Percentiles rank a stretch among this genome's conserved stretches.
phyloP scores from a whole-genome alignment of 2,797 vertebrate species.

The Acipenser transmontanus region DNA sequence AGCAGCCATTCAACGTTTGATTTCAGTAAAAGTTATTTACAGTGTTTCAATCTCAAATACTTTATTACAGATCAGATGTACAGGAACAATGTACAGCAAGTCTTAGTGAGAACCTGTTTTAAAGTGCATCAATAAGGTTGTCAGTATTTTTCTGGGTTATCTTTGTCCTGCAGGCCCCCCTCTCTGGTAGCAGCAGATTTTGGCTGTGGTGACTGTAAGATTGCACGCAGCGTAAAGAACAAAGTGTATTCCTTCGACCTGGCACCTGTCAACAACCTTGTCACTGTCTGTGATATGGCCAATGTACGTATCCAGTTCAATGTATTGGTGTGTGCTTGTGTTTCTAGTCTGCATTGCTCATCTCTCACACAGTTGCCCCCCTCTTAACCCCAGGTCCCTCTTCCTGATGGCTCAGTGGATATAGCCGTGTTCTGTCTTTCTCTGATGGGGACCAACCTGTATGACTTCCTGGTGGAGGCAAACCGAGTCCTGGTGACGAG shows the following conservation, averaged over 20 bases:
- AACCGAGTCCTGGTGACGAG: slow-evolving; percentile 76
- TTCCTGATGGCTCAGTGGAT: slow-evolving; percentile 66
- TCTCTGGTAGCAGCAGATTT: slow-evolving; percentile 88
- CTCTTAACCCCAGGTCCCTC: slow-evolving; percentile 68
- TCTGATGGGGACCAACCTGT: slow-evolving; percentile 89
- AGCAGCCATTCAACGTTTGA: too few species aligned
- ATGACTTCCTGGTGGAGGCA: slow-evolving; percentile 82
- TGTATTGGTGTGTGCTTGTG: background rate
- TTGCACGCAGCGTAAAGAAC: slow-evolving; percentile 76
- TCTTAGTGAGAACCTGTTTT: too few species aligned
- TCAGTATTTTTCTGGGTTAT: background rate
- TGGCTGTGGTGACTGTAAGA: slow-evolving; percentile 85
- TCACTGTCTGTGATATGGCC: slow-evolving; percentile 88
- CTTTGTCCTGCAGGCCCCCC: slow-evolving; percentile 53
- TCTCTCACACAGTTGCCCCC: background rate
- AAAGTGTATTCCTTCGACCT: slow-evolving; percentile 86
- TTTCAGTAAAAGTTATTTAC: too few species aligned
- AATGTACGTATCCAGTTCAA: slow-evolving; percentile 51
- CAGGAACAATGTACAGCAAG: too few species aligned
- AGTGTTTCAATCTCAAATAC: too few species aligned
- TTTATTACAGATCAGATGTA: too few species aligned
- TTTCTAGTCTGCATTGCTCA: background rate
- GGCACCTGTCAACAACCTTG: slow-evolving; percentile 67
- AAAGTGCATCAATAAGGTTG: too few species aligned
- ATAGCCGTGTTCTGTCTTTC: slow-evolving; percentile 89